A percentile compares a stretch with the other conserved stretches of the same genome.
These are phyloP conservation scores for Lithophane socia DNA, from an alignment of 2,888 invertebrate species.

Conservation along the genomic window DNA sequence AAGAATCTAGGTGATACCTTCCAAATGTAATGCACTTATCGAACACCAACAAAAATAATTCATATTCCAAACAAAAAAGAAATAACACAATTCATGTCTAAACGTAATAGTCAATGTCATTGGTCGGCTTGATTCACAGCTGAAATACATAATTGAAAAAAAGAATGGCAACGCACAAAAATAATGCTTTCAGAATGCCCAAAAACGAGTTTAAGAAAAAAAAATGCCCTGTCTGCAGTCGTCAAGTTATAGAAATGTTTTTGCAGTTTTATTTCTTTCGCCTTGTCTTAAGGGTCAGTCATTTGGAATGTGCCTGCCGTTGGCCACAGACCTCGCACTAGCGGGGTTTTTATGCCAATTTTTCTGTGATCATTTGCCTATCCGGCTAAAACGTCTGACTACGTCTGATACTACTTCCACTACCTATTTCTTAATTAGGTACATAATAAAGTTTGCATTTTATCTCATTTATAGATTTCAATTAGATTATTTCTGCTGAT, in stretches of 20 bases:
- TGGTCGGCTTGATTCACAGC: background rate
- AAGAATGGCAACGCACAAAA: background rate
- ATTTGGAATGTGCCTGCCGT: conserved; percentile 37
- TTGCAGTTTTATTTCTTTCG: conserved; percentile 43
- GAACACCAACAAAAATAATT: conserved; percentile 13
- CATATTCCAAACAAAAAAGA: background rate
- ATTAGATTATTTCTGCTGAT: background rate
- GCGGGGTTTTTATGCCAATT: conserved; percentile 18
- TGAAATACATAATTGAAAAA: conserved; percentile 21
- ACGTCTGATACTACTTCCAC: background rate
- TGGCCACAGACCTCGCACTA: conserved; percentile 30
- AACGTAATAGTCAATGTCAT: conserved; percentile 30
- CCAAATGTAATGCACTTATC: conserved; percentile 9
- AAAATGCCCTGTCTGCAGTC: conserved; percentile 25
- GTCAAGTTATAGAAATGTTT: conserved; percentile 40
- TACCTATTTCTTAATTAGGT: background rate
- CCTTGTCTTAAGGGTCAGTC: conserved; percentile 30
- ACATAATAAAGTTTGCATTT: too few species aligned
- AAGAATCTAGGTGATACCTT: background rate
- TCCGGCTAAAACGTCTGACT: conserved; percentile 4
- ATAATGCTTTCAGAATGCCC: background rate
- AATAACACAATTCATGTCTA: conserved; percentile 30
- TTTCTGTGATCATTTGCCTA: conserved; percentile 22
- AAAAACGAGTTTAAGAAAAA: conserved; percentile 8
- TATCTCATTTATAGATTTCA: background rate